These are phyloP conservation scores for Sciurus niger DNA, from an alignment of 2,113 vertebrate genomes.

Conservation along the genomic window DNA sequence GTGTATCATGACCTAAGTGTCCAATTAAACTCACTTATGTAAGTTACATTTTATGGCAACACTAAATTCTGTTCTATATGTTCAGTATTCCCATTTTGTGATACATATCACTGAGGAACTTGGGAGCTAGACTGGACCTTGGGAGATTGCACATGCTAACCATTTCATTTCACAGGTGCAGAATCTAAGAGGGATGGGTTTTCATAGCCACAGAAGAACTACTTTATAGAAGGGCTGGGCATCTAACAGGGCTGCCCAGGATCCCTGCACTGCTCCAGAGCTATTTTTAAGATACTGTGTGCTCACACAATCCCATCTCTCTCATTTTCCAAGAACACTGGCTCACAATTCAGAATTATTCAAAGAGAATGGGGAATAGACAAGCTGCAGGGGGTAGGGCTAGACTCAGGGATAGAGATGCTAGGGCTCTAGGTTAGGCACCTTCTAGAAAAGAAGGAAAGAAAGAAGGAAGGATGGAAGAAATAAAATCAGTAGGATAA, in stretches of 20 bases:
- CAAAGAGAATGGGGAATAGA: neutral
- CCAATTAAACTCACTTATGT: neutral
- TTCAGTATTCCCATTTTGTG: conserved; percentile 13
- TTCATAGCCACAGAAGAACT: neutral
- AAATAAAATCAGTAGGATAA: neutral
- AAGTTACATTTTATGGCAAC: neutral
- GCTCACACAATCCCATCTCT: neutral
- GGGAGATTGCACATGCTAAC: neutral
- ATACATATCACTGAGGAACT: neutral
- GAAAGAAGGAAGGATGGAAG: no score
- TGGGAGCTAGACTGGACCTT: neutral
- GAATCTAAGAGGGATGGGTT: neutral
- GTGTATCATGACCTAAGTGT: neutral
- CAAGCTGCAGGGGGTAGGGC: neutral
- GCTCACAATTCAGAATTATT: neutral
- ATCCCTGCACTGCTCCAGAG: rapidly evolving
- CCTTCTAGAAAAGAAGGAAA: neutral
- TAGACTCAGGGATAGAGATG: neutral
- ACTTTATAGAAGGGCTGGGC: neutral
- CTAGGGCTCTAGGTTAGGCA: neutral
- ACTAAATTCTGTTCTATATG: neutral
- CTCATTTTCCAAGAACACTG: neutral
- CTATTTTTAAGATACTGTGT: neutral
- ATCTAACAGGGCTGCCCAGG: no score
- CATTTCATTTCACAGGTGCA: neutral